These are phyloP conservation scores for Melieria picta DNA, from an alignment of 2,888 invertebrate genomes.

Conservation along the genomic window DNA sequence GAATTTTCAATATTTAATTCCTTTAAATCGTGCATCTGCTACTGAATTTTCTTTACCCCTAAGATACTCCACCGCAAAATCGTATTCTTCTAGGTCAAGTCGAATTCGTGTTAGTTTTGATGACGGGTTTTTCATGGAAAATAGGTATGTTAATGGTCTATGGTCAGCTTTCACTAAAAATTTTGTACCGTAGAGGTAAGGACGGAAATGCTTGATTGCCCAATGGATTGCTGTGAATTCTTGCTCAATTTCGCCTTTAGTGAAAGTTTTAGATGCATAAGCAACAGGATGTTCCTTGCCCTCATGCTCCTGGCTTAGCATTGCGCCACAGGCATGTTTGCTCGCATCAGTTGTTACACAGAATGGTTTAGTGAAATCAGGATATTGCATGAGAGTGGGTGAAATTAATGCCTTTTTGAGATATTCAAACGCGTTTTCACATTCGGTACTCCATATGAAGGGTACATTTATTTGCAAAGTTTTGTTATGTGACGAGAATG, in stretches of 20 bases:
- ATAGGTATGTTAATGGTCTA: neutral
- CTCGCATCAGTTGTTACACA: neutral
- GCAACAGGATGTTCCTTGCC: neutral
- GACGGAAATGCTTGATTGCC: neutral
- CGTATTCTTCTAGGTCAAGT: too few relatives aligned
- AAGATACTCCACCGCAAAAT: neutral
- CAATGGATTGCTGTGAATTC: neutral
- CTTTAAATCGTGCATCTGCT: neutral
- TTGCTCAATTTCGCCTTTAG: neutral
- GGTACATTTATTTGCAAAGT: conserved; percentile 1
- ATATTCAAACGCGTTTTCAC: conserved; percentile 1
- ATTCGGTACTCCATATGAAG: neutral
- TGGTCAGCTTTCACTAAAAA: neutral
- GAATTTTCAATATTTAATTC: too few relatives aligned
- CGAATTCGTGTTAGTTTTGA: too few relatives aligned
- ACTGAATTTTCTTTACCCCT: conserved; percentile 1
- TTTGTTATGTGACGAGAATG: neutral
- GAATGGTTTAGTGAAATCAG: conserved; percentile 2
- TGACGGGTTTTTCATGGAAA: neutral
- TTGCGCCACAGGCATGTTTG: neutral
- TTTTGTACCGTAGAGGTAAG: conserved; percentile 1
- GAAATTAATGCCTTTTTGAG: neutral
- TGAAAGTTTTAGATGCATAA: neutral
- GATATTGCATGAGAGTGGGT: neutral
- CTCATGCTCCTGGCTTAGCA: neutral